Evolutionary conservation across 2,113 vertebrate species (phyloP).

Genomic region (Rhodinocichla rosea): DNA sequence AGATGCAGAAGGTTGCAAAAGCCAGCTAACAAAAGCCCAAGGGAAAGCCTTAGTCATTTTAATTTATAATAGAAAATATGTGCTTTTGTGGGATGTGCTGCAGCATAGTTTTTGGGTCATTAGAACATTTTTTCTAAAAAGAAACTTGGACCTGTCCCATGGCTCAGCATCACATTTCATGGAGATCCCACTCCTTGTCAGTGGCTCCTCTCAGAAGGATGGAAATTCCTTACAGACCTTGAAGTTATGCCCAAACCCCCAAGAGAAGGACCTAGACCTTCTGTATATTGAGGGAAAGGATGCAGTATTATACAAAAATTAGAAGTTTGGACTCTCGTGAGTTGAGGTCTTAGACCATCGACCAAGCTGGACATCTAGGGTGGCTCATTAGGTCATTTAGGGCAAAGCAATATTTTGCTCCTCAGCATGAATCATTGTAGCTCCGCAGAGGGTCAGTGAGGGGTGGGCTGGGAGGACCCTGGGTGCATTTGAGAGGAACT

Average conservation of each 20-base stretch:
- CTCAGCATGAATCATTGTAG: accelerated
- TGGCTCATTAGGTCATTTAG: neutral
- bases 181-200: neutral
- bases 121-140: neutral
- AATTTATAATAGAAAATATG: neutral
- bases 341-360: neutral
- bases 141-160: neutral
- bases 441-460: neutral
- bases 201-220: neutral
- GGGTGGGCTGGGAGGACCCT: neutral
- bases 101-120: neutral
- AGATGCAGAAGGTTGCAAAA: neutral
- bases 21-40: neutral
- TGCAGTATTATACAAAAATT: neutral
- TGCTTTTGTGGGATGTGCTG: neutral
- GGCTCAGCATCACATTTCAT: neutral
- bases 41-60: neutral
- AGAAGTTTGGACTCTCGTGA: neutral
- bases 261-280: neutral
- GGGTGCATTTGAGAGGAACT: neutral
- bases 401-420: neutral
- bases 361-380: neutral
- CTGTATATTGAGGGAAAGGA: accelerated
- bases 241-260: neutral
- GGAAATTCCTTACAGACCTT: neutral